Base-by-base conservation (phyloP, 2,888 invertebrate species). In the Thecocarcelia acutangulata region DNA sequence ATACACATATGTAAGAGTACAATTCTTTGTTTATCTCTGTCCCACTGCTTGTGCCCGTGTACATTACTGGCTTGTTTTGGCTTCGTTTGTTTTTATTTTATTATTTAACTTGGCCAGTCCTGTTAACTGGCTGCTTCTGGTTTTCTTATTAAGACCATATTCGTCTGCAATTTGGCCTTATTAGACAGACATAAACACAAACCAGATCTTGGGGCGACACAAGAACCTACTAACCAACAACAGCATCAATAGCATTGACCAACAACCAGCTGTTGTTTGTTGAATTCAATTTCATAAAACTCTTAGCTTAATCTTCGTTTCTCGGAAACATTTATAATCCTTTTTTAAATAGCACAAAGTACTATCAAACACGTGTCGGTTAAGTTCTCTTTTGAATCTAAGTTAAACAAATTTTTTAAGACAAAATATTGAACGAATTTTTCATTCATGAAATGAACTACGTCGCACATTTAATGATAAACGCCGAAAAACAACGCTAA, bases 191-290 rank as follows among this genome's bases (percentile, higher is more conserved):
- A 75, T 8, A 33, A 33, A 33, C 33, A 48, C 19, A 68, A 68
- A 59, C 15, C 19, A 56, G 42, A 37, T 50, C 48, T 61, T 44
- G 64, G 13, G 50, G 64, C 64, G 44, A 42, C 42, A 44, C 13
- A 64, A 72, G 64, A 78, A 72, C 64, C 78, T 78, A 74, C 61
- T 72, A 63, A 74, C 54, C 79, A 73, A 72, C 58, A 66, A 59
- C 40, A 50, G 42, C 77, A 72, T 44, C 9, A 52, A 37, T 9
- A 8, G 28, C 52, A 50, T 40, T 33, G 40, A 17, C 28, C 50
- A 13, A 21, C 52, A 76, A 33, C 58, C 68, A 76, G 66, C 75
- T 76, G 68, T 61, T 76, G 75, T 58, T 24, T 61, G 59, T 24
- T 21, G 52, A 52, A 59, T 61, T 33, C 40, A 44, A 56, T 76